Base-by-base conservation (phyloP, 1,140 invertebrate genomes). In the Drosophila pachea region DNA sequence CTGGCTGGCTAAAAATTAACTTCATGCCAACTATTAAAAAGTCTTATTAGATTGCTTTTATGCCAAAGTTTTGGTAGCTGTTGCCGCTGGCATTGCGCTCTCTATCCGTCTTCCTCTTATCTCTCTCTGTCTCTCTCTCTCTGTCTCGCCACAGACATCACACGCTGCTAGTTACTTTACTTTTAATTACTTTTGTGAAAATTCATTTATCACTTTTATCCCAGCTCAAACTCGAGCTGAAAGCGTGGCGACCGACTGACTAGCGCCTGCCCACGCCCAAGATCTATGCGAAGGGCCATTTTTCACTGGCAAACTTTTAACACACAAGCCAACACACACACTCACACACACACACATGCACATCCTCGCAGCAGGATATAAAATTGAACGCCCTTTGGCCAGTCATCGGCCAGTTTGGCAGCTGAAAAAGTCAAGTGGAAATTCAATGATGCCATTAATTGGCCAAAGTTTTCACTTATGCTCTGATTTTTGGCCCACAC, bases 371-470 rank as follows among this genome's bases (percentile, higher is more conserved):
- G 40, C 6, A 68, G 73, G 73, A 66, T 83, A 75, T 82, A 83
- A 79, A 79, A 86, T 83, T 84, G 79, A 79, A 86, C 79, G 82
- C 81, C 81, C 81, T 83, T 79, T 84, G 79, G 72, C 76, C 64
- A 84, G 79, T 84, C 81, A 86, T 79, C 73, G 73, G 77, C 65
- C 79, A 79, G 79, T 84, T 83, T 84, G 79, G 79, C 79, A 83
- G 79, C 79, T 79, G 61, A 84, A 86, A 86, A 86, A 86, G 76
- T 86, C 74, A 86, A 82, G 82, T 79, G 82, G 82, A 86, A 87
- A 87, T 77, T 88, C 81, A 88, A 86, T 87, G 84, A 87, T 87
- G 84, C 86, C 86, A 87, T 87, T 87, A 87, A 87, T 87, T 87
- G 86, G 86, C 86, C 86, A 88, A 87, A 86, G 79, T 83, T 87